Evolutionary conservation across 1,140 invertebrate species (phyloP).

Genomic region (Ceratitis capitata): DNA sequence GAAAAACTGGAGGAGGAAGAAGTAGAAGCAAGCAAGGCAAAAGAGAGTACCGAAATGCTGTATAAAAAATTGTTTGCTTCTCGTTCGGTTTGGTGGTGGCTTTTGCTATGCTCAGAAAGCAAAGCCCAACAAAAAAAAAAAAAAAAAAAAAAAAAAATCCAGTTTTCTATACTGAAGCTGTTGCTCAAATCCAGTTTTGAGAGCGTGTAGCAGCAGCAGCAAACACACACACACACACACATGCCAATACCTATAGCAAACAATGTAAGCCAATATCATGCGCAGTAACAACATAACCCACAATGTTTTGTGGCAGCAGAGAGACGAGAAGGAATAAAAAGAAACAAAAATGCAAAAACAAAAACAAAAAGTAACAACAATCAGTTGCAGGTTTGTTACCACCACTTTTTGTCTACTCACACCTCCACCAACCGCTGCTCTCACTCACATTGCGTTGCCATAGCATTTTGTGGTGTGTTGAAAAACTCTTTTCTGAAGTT

Average conservation of each 20-base stretch:
- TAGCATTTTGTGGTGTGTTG: background rate
- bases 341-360: no score
- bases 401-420: background rate
- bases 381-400: background rate
- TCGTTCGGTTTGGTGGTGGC: background rate
- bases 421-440: background rate
- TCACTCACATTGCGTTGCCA: background rate
- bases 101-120: background rate
- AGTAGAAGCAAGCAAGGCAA: background rate
- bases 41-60: no score
- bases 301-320: background rate
- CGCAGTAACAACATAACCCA: conserved; percentile 25
- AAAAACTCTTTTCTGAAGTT: background rate
- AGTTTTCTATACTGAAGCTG: background rate
- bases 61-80: background rate
- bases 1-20: background rate
- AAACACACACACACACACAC: background rate
- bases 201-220: background rate
- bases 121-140: no score
- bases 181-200: conserved; percentile 38
- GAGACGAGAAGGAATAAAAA: background rate
- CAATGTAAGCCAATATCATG: background rate
- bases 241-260: background rate
- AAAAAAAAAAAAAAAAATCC: background rate
- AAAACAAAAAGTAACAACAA: background rate